Evolutionary conservation across 2,797 vertebrate genomes (phyloP).

Genomic region (Coregonus suidteri): DNA sequence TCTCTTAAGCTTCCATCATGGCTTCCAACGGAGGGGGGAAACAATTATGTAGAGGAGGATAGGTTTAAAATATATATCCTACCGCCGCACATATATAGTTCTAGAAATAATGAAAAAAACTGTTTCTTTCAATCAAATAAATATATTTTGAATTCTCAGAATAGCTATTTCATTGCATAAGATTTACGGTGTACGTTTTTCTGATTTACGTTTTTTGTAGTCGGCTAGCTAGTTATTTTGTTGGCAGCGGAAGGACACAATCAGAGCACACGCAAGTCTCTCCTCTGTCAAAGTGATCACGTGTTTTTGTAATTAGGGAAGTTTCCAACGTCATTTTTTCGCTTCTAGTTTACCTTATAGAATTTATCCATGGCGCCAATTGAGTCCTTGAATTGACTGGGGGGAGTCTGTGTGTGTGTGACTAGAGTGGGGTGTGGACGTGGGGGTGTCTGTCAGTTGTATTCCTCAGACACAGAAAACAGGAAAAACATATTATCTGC

Average conservation of each 20-base stretch:
- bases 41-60: constrained; percentile 77
- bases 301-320: constrained; percentile 80
- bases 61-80: constrained; percentile 73
- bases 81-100: constrained; percentile 66
- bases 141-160: neutral
- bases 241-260: constrained; percentile 75
- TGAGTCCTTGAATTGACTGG: neutral
- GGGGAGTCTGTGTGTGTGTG: neutral
- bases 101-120: neutral
- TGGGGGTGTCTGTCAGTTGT: neutral
- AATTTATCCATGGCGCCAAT: neutral
- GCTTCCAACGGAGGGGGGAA: constrained; percentile 90
- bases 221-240: constrained; percentile 13
- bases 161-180: neutral
- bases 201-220: neutral
- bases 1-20: constrained; percentile 91
- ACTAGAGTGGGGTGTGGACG: neutral
- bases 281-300: constrained; percentile 83
- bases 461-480: too few relatives aligned
- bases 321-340: constrained; percentile 76
- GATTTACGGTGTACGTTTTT: neutral
- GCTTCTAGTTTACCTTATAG: constrained; percentile 5
- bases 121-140: neutral
- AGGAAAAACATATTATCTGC: too few relatives aligned
- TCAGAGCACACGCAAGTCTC: constrained; percentile 57